phyloP scores from a whole-genome alignment of 2,888 invertebrate genomes.

The Malthinus flaveolus region DNA sequence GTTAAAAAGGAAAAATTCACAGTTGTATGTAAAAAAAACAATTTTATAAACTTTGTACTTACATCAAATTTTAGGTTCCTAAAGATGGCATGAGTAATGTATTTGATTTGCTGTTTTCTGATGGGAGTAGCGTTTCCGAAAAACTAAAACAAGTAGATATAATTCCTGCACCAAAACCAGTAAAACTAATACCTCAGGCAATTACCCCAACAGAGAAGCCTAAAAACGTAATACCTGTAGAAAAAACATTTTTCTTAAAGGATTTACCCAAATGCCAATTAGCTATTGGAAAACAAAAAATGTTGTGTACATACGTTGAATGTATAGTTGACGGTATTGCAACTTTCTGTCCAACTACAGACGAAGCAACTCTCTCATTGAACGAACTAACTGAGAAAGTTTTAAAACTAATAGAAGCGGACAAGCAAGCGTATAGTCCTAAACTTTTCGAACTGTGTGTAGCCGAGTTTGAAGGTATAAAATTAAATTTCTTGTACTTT shows the following conservation, averaged over 20 bases:
- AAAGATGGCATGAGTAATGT: not conserved
- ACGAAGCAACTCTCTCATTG: not conserved
- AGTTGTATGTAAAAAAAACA: conserved; percentile 25
- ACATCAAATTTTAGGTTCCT: conserved; percentile 6
- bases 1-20: conserved; percentile 21
- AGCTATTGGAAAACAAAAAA: conserved; percentile 7
- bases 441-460: conserved; percentile 39
- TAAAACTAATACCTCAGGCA: not conserved
- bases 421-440: conserved; percentile 36
- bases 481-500: not conserved
- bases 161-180: not conserved
- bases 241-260: not conserved
- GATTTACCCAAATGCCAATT: conserved; percentile 16
- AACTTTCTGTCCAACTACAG: conserved; percentile 7
- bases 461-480: conserved; percentile 36
- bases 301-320: conserved; percentile 16
- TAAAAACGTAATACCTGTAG: not conserved
- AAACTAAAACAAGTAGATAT: conserved; percentile 7
- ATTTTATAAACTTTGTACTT: not conserved
- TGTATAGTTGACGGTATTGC: conserved; percentile 11
- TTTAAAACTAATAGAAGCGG: conserved; percentile 20
- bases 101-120: conserved; percentile 9
- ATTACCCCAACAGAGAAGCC: not conserved
- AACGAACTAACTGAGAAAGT: conserved; percentile 7
- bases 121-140: conserved; percentile 10